Evolutionary conservation across 2,888 invertebrate species (phyloP).

Genomic region (Leptopterna dolabrata): DNA sequence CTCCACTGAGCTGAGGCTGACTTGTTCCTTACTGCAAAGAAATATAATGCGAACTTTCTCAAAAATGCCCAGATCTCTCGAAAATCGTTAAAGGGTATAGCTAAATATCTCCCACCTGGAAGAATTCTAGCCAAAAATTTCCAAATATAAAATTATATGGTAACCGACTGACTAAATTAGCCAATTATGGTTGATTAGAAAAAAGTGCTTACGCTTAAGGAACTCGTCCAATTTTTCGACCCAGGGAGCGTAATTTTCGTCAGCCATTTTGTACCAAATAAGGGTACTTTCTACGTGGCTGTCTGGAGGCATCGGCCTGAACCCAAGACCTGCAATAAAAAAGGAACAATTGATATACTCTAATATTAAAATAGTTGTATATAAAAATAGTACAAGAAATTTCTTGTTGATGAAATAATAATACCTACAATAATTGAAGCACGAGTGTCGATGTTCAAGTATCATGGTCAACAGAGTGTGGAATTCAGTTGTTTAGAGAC

Average conservation of each 20-base stretch:
- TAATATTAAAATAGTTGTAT: not conserved
- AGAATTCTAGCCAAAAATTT: too few relatives aligned
- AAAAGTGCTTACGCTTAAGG: slow-evolving; percentile 76
- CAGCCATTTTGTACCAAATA: slow-evolving; percentile 89
- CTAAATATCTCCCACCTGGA: not conserved
- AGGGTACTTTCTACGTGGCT: slow-evolving; percentile 94
- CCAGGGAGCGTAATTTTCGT: slow-evolving; percentile 85
- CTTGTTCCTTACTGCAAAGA: not conserved
- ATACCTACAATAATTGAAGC: not conserved
- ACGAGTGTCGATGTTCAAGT: too few relatives aligned
- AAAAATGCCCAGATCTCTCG: not conserved
- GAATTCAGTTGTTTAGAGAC: too few relatives aligned
- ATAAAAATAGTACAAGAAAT: not conserved
- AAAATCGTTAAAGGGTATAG: not conserved
- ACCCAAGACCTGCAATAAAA: slow-evolving; percentile 83
- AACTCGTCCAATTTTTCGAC: slow-evolving; percentile 80
- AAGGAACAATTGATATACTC: not conserved
- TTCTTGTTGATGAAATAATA: not conserved
- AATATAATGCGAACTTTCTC: not conserved
- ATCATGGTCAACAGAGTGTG: too few relatives aligned
- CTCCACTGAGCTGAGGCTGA: not conserved
- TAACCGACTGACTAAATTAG: too few relatives aligned
- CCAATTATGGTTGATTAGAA: too few relatives aligned
- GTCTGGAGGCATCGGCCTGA: slow-evolving; percentile 94
- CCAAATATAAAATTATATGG: too few relatives aligned